A percentile compares a stretch with the other conserved stretches of the same genome.
phyloP scores from a whole-genome alignment of 2,888 invertebrate species.

The Ischnus inquisitorius region DNA sequence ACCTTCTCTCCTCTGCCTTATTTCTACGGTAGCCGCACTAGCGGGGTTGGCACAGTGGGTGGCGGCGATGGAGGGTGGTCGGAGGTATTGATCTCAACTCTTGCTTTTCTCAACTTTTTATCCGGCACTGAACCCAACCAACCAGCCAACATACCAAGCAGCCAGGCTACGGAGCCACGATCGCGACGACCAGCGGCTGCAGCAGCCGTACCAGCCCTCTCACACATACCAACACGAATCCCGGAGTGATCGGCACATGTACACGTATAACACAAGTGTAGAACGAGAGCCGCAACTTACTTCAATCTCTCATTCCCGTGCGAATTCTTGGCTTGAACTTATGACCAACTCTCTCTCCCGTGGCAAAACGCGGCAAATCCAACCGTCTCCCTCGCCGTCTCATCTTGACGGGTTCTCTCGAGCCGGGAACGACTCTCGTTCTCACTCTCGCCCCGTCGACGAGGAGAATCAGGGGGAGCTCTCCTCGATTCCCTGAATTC shows the following conservation, averaged over 20 bases:
- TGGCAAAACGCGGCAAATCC: slow-evolving; percentile 45
- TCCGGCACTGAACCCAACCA: slow-evolving; percentile 80
- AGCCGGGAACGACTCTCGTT: slow-evolving; percentile 62
- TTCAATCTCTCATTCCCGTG: slow-evolving; percentile 84
- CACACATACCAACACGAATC: slow-evolving; percentile 71
- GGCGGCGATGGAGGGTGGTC: slow-evolving; percentile 76
- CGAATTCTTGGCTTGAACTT: slow-evolving; percentile 83
- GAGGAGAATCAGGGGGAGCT: slow-evolving; percentile 40
- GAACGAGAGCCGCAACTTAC: slow-evolving; percentile 76
- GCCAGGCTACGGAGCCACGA: slow-evolving; percentile 71
- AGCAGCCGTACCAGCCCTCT: slow-evolving; percentile 19
- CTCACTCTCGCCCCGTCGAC: slow-evolving; percentile 42
- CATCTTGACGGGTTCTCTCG: slow-evolving; percentile 53
- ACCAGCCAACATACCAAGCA: slow-evolving; percentile 74
- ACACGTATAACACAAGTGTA: slow-evolving; percentile 70
- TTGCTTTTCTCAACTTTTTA: slow-evolving; percentile 85
- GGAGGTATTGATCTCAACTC: slow-evolving; percentile 85
- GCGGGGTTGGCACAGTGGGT: slow-evolving; percentile 65
- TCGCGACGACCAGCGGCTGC: slow-evolving; percentile 67
- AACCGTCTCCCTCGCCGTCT: slow-evolving; percentile 30
- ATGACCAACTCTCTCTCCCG: slow-evolving; percentile 78
- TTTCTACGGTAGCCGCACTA: slow-evolving; percentile 72
- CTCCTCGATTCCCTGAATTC: slow-evolving; percentile 75
- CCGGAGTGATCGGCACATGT: slow-evolving; percentile 72
- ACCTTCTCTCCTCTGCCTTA: slow-evolving; percentile 71